Percentiles rank a stretch among this genome's conserved stretches.
phyloP scores from a whole-genome alignment of 1,140 invertebrate genomes.

The Forficula auricularia region DNA sequence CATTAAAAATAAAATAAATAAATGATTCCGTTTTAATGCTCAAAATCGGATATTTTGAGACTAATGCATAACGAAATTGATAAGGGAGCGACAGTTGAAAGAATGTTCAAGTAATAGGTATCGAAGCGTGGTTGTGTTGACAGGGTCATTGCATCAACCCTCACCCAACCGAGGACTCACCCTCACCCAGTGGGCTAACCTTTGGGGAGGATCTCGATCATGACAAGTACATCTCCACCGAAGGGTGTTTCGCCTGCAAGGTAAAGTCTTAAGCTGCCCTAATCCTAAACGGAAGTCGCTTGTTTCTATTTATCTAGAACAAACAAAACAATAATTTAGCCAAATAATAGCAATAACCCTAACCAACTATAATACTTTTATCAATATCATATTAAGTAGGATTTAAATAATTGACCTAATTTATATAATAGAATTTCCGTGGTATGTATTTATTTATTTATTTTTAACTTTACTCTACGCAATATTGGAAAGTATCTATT shows the following conservation, averaged over 20 bases:
- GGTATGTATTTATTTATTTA: too few relatives aligned
- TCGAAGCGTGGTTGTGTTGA: too few relatives aligned
- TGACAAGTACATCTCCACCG: conserved; percentile 62
- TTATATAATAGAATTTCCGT: too few relatives aligned
- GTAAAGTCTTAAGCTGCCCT: conserved; percentile 24
- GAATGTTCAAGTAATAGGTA: too few relatives aligned
- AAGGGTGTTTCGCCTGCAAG: conserved; percentile 82
- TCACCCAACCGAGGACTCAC: too few relatives aligned
- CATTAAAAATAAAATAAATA: neutral
- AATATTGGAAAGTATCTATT: too few relatives aligned
- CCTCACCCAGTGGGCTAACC: too few relatives aligned
- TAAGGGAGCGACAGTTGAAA: too few relatives aligned
- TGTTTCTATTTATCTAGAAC: neutral
- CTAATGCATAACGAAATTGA: neutral
- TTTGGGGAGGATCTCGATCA: conserved; percentile 16
- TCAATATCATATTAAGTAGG: neutral
- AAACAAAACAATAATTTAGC: neutral
- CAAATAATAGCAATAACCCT: neutral
- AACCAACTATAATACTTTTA: neutral
- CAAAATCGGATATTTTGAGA: neutral
- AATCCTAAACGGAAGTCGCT: neutral
- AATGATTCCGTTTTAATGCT: too few relatives aligned
- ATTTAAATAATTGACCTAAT: too few relatives aligned
- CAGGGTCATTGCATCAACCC: too few relatives aligned
- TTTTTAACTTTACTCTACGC: too few relatives aligned